A percentile compares a stretch with the other conserved stretches of the same genome.
phyloP scores from a whole-genome alignment of 1,140 invertebrate species.

The Chlorops oryzae region DNA sequence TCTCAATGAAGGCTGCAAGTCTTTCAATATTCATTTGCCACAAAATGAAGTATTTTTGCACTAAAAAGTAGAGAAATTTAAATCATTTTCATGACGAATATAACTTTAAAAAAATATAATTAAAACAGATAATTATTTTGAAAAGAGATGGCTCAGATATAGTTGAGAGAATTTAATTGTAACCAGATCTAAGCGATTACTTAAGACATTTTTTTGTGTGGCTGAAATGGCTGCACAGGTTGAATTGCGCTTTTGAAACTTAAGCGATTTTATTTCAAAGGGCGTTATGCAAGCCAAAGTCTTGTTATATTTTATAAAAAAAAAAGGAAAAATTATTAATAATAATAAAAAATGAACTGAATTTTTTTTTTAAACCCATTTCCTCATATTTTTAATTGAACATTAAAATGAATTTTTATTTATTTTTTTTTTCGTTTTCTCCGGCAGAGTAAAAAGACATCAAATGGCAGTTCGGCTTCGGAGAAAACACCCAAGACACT shows the following conservation, averaged over 20 bases:
- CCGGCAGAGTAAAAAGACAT: slow-evolving; percentile 10
- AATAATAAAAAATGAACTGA: background rate
- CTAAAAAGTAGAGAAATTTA: background rate
- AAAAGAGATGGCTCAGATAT: background rate
- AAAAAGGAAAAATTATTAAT: background rate
- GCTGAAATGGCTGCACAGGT: background rate
- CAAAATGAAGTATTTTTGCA: too few species aligned
- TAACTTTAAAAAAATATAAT: background rate
- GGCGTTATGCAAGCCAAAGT: background rate
- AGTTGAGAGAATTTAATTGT: background rate
- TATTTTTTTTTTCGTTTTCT: slow-evolving; percentile 4
- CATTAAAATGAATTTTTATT: background rate
- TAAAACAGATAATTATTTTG: background rate
- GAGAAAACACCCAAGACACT: slow-evolving; percentile 9
- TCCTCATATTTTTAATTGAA: background rate
- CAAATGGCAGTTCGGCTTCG: slow-evolving; percentile 6
- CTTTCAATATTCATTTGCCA: background rate
- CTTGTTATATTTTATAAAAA: background rate
- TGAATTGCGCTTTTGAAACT: background rate
- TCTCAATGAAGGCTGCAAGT: background rate
- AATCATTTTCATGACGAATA: background rate
- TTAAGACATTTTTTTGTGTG: background rate
- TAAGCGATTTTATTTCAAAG: background rate
- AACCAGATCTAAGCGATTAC: background rate
- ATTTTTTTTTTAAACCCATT: background rate